Base-by-base conservation (phyloP, 2,888 invertebrate genomes). In the Pandemis cinnamomeana region DNA sequence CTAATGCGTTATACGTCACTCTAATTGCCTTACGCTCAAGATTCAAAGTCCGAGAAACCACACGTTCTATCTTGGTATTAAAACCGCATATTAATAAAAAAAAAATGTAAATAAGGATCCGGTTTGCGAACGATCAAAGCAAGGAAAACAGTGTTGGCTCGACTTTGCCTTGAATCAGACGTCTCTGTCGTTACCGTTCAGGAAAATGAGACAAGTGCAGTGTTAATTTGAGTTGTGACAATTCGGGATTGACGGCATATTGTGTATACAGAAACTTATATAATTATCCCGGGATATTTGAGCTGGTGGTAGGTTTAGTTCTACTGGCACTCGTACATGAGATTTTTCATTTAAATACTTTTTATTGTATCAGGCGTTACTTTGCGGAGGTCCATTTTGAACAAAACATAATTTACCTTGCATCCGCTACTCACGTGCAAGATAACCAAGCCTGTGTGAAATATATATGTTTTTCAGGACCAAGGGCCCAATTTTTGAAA, bases 71-170 rank as follows among this genome's bases (percentile, higher is more conserved):
- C 10, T 11, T 11, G 11, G 5, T 11, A 11, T 5, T 7, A 5
- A 8, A 58, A 58, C 58, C 58, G 27, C 58, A 58, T 58, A 27
- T 27, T 58, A 58, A 58, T 58, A 58, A 58, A 58, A 27, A 58
- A n/a, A 58, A 58, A 55, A 51, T 55, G 53, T 55, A 55, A 55
- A 55, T 55, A 55, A 1, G 27, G 5, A 58, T 58, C 58, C 58
- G 58, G 58, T 58, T 58, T 5, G 20, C n/a, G 8, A 20, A 1
- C 4, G 13, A 6, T 8, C 20, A 3, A n/a, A n/a, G n/a, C 2
- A 58, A 11, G 58, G 27, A 58, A 58, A 58, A 58, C 27, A 58
- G 58, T 58, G 11, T n/a, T 11, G 10, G 5, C 58, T 27, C 5
- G 4, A 1, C 20, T 10, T 10, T 10, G 58, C 8, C 0, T 20